Evolutionary conservation across 2,888 invertebrate species (phyloP), one percentile per base, ranked within the genome.

Genomic region (Steromphala cineraria): DNA sequence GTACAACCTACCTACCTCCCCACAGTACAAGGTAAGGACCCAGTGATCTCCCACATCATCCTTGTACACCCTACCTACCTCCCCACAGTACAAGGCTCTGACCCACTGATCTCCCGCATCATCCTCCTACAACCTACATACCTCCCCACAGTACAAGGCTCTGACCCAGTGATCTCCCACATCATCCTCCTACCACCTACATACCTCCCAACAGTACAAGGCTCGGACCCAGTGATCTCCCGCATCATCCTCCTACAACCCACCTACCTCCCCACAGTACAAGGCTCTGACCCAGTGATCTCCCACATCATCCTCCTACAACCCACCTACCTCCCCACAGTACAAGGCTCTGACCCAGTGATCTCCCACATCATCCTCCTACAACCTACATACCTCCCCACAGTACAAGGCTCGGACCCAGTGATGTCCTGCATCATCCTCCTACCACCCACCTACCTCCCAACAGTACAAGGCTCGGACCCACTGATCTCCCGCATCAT

Each of bases 361-460:
- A 52, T 87, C 81, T 8, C 83, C 84, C 0, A 81, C 71, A 13
- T 67, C 67, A 81, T 91, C 87, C 78, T 91, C 89, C 81, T 91
- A 92, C 19, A 92, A 81, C 81, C 19, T 56, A 36, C 86, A 83
- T 78, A 93, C 92, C 90, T 92, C 80, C 74, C 89, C 91, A 74
- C 85, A 84, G 80, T 92, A 92, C 19, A 86, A 82, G n/a, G 91
- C 87, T 79, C 88, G 84, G n/a, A 92, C 88, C 87, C 87, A 92
- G 77, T 87, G 82, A 52, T 87, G 81, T 8, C 83, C 84, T 0
- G 81, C 71, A 13, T 67, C 67, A 81, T 91, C 87, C 78, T 91
- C 89, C 81, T 91, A 92, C 19, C 92, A 81, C 81, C 93, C 93
- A 36, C 86, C 83, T 78, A 93, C 92, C 90, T 92, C 80, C 74